Base-by-base conservation (phyloP, 2,113 vertebrate species). In the Peromyscus maniculatus region DNA sequence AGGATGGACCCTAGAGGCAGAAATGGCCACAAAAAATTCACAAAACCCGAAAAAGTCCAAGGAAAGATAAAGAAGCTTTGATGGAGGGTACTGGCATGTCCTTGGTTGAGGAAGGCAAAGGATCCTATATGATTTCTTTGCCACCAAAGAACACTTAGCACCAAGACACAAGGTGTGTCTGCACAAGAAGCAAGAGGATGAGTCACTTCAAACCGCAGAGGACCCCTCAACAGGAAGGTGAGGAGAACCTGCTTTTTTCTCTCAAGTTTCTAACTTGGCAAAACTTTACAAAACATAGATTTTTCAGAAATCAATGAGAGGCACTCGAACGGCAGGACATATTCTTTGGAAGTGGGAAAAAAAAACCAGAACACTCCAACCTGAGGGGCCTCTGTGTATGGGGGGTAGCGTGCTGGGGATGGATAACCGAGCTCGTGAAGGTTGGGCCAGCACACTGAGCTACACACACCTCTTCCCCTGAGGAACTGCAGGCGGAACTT, bases 401-500 rank as follows among this genome's bases (percentile, higher is more conserved):
- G 19, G 55, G 10, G 5, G 26, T 22, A 6, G 21, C 4, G 31
- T n/a, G 7, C 28, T 91, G 39, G 57, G 39, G 24, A 36, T 8
- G 66, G 59, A 79, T 10, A 46, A 12, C 12, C 26, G 75, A 43
- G 59, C 62, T 80, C 13, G 5, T 0, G 24, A 4, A 39, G 22
- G 2, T 5, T 26, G 9, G 15, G 15, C 36, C 39, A 82, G 62
- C 5, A 8, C 64, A 19, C 33, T 5, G 33, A n/a, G 2, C 43
- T 26, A 26, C 43, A 43, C 43, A 43, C 43, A 11, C 5, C 21
- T 46, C 33, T 36, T 4, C 8, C 1, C 19, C 59, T 2, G 28
- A 17, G 59, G 49, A 49, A 26, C 22, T 4, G 16, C 88, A 10
- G 78, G 90, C 0, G 64, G 91, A 59, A 99, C 99, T 99, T 96